A percentile compares a stretch with the other conserved stretches of the same genome.
Evolutionary conservation across 2,888 invertebrate genomes (phyloP).

Genomic region (Cryptocephalus moraei): DNA sequence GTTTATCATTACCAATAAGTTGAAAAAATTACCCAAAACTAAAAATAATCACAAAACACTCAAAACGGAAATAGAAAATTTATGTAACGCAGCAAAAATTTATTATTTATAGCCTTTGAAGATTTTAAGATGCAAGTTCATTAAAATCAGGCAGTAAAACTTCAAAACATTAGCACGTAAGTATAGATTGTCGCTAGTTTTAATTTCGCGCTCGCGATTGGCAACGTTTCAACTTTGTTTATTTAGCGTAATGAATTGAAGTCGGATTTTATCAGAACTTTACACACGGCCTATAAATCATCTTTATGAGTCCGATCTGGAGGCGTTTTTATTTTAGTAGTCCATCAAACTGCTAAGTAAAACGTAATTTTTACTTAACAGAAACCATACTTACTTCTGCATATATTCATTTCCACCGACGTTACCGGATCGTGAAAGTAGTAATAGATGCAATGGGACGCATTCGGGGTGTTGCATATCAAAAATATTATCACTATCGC

Average conservation of each 20-base stretch:
- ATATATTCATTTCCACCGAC: conserved; percentile 20
- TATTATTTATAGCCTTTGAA: no score
- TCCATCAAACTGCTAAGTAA: background rate
- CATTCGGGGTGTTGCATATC: conserved; percentile 62
- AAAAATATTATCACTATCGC: conserved; percentile 66
- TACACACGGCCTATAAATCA: no score
- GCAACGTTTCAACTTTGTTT: no score
- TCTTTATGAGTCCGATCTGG: no score
- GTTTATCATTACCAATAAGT: conserved; percentile 59
- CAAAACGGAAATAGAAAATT: background rate
- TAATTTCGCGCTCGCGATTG: background rate
- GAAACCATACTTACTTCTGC: conserved; percentile 25
- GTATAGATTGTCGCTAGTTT: background rate
- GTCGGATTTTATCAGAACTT: no score
- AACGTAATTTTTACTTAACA: background rate
- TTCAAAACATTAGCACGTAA: background rate
- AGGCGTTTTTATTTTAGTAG: background rate
- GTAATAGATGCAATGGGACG: conserved; percentile 46
- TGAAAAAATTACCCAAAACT: conserved; percentile 62
- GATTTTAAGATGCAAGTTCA: no score
- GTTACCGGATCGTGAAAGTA: conserved; percentile 21
- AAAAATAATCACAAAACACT: conserved; percentile 10
- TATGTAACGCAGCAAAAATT: no score
- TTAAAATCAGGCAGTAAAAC: background rate
- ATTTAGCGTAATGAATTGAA: no score